Evolutionary conservation across 2,888 invertebrate genomes (phyloP).

Genomic region (Drosophila demipolita): DNA sequence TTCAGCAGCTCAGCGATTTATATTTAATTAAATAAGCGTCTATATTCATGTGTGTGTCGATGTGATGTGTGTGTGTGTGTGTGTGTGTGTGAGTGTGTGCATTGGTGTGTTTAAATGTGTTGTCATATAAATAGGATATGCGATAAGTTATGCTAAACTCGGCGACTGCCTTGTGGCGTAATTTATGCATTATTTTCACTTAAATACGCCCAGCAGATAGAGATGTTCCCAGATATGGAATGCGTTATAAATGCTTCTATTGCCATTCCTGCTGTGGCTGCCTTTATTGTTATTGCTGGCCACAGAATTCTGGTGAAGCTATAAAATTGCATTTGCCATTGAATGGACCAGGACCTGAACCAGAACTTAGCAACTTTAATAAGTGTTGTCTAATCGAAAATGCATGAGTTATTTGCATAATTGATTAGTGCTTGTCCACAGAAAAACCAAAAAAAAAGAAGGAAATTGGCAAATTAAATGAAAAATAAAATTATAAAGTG

Average conservation of each 20-base stretch:
- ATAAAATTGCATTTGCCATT: conserved; percentile 50
- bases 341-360: conserved; percentile 7
- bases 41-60: conserved; percentile 9
- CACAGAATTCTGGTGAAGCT: conserved; percentile 28
- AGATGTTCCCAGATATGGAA: conserved; percentile 6
- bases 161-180: conserved; percentile 53
- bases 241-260: conserved; percentile 3
- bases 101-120: conserved; percentile 40
- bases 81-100: conserved; percentile 14
- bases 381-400: conserved; percentile 67
- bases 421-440: conserved; percentile 37
- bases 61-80: conserved; percentile 19
- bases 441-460: neutral
- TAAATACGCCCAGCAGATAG: conserved; percentile 48
- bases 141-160: conserved; percentile 68
- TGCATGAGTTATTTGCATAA: conserved; percentile 69
- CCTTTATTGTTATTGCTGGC: conserved; percentile 42
- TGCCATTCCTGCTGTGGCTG: conserved; percentile 18
- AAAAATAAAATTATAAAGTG: conserved; percentile 26
- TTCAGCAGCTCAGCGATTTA: conserved; percentile 66
- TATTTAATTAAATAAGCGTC: conserved; percentile 70
- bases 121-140: conserved; percentile 71
- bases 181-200: conserved; percentile 78
- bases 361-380: conserved; percentile 44
- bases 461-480: conserved; percentile 41